Percentiles rank a stretch among this genome's conserved stretches.
phyloP scores from a whole-genome alignment of 2,797 vertebrate genomes.

The Gallinago solitaria region DNA sequence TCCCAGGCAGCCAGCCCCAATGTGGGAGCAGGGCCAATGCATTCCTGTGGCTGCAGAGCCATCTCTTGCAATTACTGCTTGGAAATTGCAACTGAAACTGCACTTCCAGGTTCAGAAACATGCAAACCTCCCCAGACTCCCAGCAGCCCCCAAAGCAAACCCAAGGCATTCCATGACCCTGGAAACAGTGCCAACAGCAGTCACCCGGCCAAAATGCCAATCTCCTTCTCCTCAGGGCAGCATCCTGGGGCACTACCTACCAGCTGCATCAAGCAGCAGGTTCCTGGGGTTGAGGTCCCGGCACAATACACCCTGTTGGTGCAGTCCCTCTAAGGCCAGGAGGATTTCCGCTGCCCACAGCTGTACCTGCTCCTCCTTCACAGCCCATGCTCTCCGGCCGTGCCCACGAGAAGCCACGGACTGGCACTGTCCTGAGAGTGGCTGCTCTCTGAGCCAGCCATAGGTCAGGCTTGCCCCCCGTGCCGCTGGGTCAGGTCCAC shows the following conservation, averaged over 20 bases:
- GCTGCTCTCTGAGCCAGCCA: neutral
- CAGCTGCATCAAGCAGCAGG: conserved; percentile 87
- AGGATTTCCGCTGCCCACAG: conserved; percentile 93
- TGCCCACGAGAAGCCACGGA: neutral
- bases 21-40: neutral
- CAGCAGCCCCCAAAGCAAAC: neutral
- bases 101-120: neutral
- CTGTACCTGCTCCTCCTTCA: conserved; percentile 86
- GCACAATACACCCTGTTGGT: conserved; percentile 93
- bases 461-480: neutral
- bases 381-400: conserved; percentile 64
- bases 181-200: neutral
- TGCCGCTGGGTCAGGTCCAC: neutral
- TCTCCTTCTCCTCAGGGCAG: neutral
- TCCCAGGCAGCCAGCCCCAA: neutral
- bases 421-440: neutral
- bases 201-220: neutral
- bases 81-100: neutral
- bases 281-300: conserved; percentile 95
- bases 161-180: neutral
- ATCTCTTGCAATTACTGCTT: neutral
- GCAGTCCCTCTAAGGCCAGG: conserved; percentile 91
- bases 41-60: neutral
- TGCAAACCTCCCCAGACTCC: neutral
- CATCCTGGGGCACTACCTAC: conserved; percentile 73